phyloP scores from a whole-genome alignment of 2,888 invertebrate species.

The Ichneumon xanthorius region DNA sequence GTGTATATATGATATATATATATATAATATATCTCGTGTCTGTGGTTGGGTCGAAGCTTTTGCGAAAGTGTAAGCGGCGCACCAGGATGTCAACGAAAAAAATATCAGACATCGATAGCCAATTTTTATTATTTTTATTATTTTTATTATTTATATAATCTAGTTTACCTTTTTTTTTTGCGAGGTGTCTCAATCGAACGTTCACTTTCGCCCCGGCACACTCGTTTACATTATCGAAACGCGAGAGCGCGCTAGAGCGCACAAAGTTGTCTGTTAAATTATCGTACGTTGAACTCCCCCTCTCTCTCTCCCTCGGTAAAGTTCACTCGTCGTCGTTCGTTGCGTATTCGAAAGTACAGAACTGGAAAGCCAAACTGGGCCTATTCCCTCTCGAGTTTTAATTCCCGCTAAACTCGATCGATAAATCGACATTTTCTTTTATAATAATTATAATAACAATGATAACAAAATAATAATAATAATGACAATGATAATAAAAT shows the following conservation, averaged over 20 bases:
- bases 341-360: constrained; percentile 49
- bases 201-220: constrained; percentile 28
- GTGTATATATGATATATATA: constrained; percentile 1
- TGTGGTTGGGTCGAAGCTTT: neutral
- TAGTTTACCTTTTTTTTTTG: constrained; percentile 4
- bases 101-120: constrained; percentile 26
- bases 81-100: neutral
- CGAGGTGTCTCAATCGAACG: neutral
- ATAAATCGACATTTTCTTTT: neutral
- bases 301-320: constrained; percentile 18
- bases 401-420: neutral
- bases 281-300: constrained; percentile 50
- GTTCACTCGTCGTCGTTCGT: constrained; percentile 47
- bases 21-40: constrained; percentile 8
- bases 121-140: neutral
- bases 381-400: neutral
- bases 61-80: constrained; percentile 15
- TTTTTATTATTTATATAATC: neutral
- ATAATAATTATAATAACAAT: neutral
- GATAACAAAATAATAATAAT: too few species aligned
- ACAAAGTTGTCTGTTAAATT: constrained; percentile 11
- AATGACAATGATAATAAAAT: too few species aligned
- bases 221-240: constrained; percentile 28
- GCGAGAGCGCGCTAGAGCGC: neutral
- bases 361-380: neutral